Percentiles rank a stretch among this genome's conserved stretches.
Conservation (phyloP, 2,797 vertebrate genomes). For the Labroides dimidiatus region DNA sequence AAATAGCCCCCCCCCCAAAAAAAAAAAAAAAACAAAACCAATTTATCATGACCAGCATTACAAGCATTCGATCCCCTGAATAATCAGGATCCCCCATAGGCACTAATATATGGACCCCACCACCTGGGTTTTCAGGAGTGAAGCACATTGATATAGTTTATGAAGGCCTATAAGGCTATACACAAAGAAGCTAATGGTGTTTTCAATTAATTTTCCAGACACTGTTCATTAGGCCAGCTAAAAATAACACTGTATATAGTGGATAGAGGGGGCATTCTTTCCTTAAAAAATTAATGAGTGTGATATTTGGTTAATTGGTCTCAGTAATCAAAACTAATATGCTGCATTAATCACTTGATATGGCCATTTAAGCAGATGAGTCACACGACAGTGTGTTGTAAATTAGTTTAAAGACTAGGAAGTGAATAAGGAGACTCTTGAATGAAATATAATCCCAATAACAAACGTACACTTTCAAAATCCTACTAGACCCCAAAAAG, state of each 20-base stretch:
- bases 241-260: conserved; percentile 23
- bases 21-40: too few species aligned
- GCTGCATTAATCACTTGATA: conserved; percentile 17
- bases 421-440: background rate
- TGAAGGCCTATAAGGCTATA: conserved; percentile 35
- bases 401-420: background rate
- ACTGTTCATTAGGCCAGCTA: conserved; percentile 42
- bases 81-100: background rate
- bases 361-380: conserved; percentile 13
- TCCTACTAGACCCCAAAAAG: background rate
- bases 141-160: conserved; percentile 43
- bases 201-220: conserved; percentile 45
- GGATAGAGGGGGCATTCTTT: conserved; percentile 1
- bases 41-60: background rate
- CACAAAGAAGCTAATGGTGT: conserved; percentile 38
- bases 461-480: background rate
- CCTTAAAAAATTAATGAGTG: conserved; percentile 35
- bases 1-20: too few species aligned
- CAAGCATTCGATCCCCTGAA: background rate
- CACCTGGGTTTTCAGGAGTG: conserved; percentile 21
- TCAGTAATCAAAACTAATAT: conserved; percentile 33
- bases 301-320: conserved; percentile 39
- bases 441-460: too few species aligned
- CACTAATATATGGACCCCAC: background rate
- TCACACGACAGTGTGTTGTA: conserved; percentile 16